These are phyloP conservation scores for Zootoca vivipara DNA, from an alignment of 2,113 vertebrate genomes.

Conservation along the genomic window DNA sequence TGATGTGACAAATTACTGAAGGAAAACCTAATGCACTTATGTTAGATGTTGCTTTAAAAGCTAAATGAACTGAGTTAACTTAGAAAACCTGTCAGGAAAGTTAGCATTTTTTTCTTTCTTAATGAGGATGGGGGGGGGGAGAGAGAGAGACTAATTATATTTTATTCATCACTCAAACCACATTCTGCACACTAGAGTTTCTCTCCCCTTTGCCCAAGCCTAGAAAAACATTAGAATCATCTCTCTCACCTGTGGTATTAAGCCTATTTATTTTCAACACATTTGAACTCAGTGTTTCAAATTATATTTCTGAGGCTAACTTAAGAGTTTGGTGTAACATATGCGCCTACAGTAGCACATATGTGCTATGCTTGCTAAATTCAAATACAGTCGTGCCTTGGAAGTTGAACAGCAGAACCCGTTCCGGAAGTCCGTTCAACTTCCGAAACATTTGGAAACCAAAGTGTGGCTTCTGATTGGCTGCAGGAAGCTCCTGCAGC, in stretches of 20 bases:
- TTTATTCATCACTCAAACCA: slow-evolving; percentile 38
- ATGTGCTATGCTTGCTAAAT: neutral
- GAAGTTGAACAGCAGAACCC: too few relatives aligned
- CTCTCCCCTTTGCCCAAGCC: slow-evolving; percentile 6
- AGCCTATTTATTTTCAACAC: neutral
- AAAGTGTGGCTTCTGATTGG: too few relatives aligned
- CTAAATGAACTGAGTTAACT: slow-evolving; percentile 17
- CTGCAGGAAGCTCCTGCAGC: too few relatives aligned
- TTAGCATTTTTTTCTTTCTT: neutral
- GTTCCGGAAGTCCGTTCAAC: too few relatives aligned
- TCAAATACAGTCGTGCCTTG: neutral
- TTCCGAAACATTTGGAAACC: too few relatives aligned
- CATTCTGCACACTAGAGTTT: neutral
- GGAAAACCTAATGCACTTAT: slow-evolving; percentile 31
- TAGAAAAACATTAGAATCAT: neutral
- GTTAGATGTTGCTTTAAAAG: slow-evolving; percentile 33
- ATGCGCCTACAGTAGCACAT: neutral
- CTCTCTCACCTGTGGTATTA: neutral
- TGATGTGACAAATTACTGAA: slow-evolving; percentile 35
- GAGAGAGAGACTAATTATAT: neutral
- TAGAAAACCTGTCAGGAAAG: slow-evolving; percentile 32
- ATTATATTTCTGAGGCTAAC: neutral
- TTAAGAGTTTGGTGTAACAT: neutral
- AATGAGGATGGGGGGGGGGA: neutral
- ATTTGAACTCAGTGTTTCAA: neutral